Percentiles rank a stretch among this genome's conserved stretches.
Conservation (phyloP, 2,797 vertebrate genomes). For the Leptodactylus fallax region DNA sequence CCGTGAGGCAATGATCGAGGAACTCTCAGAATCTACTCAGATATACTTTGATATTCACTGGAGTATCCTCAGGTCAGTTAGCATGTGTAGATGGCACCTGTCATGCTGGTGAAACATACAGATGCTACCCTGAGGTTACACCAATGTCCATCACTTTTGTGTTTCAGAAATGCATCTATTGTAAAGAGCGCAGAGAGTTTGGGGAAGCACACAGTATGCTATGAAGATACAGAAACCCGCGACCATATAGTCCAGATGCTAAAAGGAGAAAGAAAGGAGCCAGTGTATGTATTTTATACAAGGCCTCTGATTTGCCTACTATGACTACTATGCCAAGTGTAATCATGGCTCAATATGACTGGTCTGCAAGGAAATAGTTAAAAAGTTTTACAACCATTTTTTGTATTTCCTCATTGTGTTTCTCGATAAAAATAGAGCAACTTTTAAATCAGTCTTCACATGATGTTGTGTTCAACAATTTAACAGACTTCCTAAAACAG, state of each 20-base stretch:
- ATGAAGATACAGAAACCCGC: constrained; percentile 69
- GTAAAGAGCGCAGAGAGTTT: constrained; percentile 75
- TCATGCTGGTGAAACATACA: background rate
- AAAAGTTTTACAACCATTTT: no score
- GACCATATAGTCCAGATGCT: constrained; percentile 78
- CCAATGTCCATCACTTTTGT: background rate
- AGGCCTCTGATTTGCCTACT: background rate
- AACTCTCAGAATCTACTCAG: constrained; percentile 74
- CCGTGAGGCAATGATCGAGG: constrained; percentile 70
- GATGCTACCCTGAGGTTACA: background rate
- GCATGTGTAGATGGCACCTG: background rate
- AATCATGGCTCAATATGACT: no score
- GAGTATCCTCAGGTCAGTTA: constrained; percentile 72
- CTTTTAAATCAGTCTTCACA: no score
- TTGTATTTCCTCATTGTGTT: no score
- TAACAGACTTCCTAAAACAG: background rate
- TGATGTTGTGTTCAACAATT: no score
- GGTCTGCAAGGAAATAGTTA: no score
- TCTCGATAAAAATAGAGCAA: no score
- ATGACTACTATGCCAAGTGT: background rate
- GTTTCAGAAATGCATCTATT: constrained; percentile 79
- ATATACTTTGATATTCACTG: constrained; percentile 73
- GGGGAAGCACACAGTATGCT: constrained; percentile 78
- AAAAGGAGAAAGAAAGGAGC: constrained; percentile 71
- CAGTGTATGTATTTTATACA: constrained; percentile 72